A percentile compares a stretch with the other conserved stretches of the same genome.
Evolutionary conservation across 2,888 invertebrate genomes (phyloP).

Genomic region (Homarus gammarus): DNA sequence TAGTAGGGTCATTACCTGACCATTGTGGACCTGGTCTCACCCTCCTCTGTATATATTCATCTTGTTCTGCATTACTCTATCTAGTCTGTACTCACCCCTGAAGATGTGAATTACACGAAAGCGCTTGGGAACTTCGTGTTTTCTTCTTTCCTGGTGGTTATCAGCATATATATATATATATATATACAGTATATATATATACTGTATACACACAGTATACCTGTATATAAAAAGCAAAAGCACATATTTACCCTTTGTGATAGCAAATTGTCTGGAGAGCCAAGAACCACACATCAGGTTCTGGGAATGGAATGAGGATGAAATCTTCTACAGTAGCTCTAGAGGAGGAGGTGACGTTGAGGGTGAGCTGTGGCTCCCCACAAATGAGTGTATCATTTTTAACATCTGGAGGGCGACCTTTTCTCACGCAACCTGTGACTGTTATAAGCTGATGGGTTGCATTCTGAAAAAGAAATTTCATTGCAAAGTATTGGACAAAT

Average conservation of each 20-base stretch:
- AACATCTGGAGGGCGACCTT: constrained; percentile 75
- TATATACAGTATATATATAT: too few relatives aligned
- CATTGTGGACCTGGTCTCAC: too few relatives aligned
- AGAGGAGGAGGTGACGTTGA: constrained; percentile 75
- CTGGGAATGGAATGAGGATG: constrained; percentile 80
- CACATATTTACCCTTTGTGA: constrained; percentile 79
- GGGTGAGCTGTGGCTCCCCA: constrained; percentile 57
- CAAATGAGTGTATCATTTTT: constrained; percentile 51
- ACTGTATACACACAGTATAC: too few relatives aligned
- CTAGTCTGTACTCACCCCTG: too few relatives aligned
- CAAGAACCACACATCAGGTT: constrained; percentile 80
- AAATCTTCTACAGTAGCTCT: constrained; percentile 59
- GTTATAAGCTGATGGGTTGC: constrained; percentile 77
- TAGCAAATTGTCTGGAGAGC: constrained; percentile 80
- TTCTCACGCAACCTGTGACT: constrained; percentile 79
- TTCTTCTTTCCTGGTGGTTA: too few relatives aligned
- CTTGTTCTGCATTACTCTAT: too few relatives aligned
- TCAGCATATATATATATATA: too few relatives aligned
- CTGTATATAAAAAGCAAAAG: background rate
- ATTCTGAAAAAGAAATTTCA: constrained; percentile 76
- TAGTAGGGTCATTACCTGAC: too few relatives aligned
- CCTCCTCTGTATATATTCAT: too few relatives aligned
- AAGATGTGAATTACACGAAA: too few relatives aligned
- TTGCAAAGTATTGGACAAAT: background rate
- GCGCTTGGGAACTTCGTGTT: too few relatives aligned